phyloP scores from a whole-genome alignment of 2,797 vertebrate species.

The Bryconaethiops microstoma region DNA sequence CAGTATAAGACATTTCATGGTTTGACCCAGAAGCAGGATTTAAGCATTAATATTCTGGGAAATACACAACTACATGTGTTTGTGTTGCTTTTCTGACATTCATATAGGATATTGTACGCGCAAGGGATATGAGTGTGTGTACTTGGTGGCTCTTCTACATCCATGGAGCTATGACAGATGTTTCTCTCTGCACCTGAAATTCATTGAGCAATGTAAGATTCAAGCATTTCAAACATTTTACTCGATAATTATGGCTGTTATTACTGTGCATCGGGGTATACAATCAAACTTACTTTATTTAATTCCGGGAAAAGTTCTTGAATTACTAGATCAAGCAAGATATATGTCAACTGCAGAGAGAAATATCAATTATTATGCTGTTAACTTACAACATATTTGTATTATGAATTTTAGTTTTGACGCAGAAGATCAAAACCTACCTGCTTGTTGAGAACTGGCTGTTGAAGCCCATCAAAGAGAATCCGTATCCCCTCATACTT shows the following conservation, averaged over 20 bases:
- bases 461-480: constrained; percentile 89
- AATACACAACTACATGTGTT: neutral
- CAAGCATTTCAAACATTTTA: neutral
- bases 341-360: constrained; percentile 86
- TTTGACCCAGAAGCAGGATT: neutral
- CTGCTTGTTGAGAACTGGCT: constrained; percentile 96
- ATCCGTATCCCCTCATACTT: constrained; percentile 87
- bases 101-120: neutral
- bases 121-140: neutral
- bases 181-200: constrained; percentile 53
- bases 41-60: neutral
- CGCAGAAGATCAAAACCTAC: constrained; percentile 64
- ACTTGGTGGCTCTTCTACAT: constrained; percentile 39
- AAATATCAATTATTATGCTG: neutral
- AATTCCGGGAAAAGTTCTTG: constrained; percentile 94
- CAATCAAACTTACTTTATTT: constrained; percentile 76
- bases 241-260: neutral
- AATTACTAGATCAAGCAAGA: constrained; percentile 89
- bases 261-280: neutral
- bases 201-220: constrained; percentile 2
- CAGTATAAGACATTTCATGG: neutral
- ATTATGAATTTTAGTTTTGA: neutral
- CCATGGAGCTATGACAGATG: constrained; percentile 44
- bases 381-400: neutral
- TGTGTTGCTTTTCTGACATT: neutral